phyloP scores from a whole-genome alignment of 53 echinoderm and acorn worm genomes.

The Hippasteria phrygiana region DNA sequence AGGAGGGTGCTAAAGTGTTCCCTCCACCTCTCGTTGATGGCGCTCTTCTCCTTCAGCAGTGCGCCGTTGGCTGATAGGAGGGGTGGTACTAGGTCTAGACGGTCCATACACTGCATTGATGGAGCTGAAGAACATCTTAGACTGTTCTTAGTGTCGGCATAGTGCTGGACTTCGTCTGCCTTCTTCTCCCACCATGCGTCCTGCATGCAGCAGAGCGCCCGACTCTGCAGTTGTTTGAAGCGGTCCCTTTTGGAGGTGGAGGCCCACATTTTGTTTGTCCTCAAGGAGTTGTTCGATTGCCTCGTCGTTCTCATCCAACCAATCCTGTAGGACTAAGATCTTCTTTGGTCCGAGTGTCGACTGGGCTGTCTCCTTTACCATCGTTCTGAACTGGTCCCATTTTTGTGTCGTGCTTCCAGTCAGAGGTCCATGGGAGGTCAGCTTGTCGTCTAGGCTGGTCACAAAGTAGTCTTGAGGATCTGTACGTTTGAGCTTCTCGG shows the following conservation, averaged over 20 bases:
- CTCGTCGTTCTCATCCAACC: constrained; percentile 33
- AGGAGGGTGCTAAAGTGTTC: constrained; percentile 21
- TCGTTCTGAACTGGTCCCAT: neutral
- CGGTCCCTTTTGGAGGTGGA: neutral
- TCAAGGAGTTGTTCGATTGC: neutral
- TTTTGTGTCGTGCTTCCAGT: constrained; percentile 12
- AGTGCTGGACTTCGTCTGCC: too few relatives aligned
- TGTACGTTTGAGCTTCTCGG: neutral
- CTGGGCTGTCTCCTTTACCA: constrained; percentile 12
- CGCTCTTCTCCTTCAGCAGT: constrained; percentile 8
- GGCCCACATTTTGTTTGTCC: neutral
- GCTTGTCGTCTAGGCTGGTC: neutral
- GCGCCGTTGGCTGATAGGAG: constrained; percentile 17
- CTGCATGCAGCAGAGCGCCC: too few relatives aligned
- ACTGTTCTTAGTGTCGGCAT: constrained; percentile 34
- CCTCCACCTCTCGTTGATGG: constrained; percentile 1
- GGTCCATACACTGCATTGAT: constrained; percentile 35
- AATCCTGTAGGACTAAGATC: neutral
- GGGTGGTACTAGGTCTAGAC: neutral
- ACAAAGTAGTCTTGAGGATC: neutral
- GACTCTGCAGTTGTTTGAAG: constrained; percentile 4
- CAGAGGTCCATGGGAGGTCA: constrained; percentile 31
- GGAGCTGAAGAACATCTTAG: constrained; percentile 21
- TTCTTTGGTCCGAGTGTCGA: constrained; percentile 12
- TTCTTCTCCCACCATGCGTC: constrained; percentile 18